Base-by-base conservation (phyloP, 1,140 invertebrate genomes). In the Protaetia brevitarsis region DNA sequence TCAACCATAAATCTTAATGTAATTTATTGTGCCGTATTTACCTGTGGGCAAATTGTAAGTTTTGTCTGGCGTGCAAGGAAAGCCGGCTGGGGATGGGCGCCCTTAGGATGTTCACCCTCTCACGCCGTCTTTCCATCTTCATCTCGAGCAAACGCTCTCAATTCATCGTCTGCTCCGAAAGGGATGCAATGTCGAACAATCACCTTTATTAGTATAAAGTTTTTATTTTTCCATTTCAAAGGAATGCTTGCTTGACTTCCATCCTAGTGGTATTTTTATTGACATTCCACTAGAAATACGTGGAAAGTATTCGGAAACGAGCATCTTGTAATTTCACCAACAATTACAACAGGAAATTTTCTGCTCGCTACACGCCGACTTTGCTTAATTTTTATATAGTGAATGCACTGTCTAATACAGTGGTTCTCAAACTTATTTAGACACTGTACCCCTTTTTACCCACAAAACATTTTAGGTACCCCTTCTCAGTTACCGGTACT, bases 21-120 rank as follows among this genome's bases (percentile, higher is more conserved):
- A 69, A 69, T 69, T 69, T 69, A 69, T 69, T 67, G 66, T 63
- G 7, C 63, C 65, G 65, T 66, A 69, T 69, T 69, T 69, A 69
- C 68, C 68, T 69, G 64, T 37, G 56, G 65, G 34, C 59, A 56
- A 60, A 45, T 21, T 13, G 34, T 45, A 45, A 45, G n/a, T 45
- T 45, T 45, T 45, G 23, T 69, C 60, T 60, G 58, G 21, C 13
- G 30, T 45, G 41, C 23, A 45, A 13, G 8, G 34, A n/a, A 8
- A 8, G 34, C 34, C n/a, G 8, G 34, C 34, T n/a, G n/a, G n/a
- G n/a, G n/a, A n/a, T n/a, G n/a, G n/a, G n/a, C n/a, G n/a, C n/a
- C n/a, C n/a, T n/a, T n/a, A n/a, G n/a, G n/a, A n/a, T n/a, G n/a
- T n/a, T n/a, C n/a, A n/a, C n/a, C n/a, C n/a, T n/a, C n/a, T n/a